Conservation (phyloP, 2,113 vertebrate species). For the Lampris megalopsis region DNA sequence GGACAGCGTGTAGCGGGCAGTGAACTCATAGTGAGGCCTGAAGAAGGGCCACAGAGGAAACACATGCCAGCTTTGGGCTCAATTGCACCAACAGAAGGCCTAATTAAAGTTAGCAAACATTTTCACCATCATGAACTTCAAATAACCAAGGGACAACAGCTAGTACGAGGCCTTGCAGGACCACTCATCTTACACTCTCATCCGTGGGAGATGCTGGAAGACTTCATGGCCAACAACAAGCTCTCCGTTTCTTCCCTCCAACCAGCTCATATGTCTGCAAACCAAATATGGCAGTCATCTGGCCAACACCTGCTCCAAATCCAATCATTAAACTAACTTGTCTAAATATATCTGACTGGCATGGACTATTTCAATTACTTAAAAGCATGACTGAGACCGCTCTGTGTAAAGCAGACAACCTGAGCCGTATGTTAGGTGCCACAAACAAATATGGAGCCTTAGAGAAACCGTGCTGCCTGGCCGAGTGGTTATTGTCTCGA, state of each 20-base stretch:
- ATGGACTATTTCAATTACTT: slow-evolving; percentile 62
- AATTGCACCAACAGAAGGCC: slow-evolving; percentile 55
- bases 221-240: slow-evolving; percentile 73
- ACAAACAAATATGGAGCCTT: background rate
- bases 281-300: slow-evolving; percentile 77
- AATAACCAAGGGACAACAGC: slow-evolving; percentile 51
- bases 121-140: slow-evolving; percentile 58
- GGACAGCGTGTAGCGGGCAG: slow-evolving; percentile 36
- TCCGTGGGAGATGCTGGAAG: slow-evolving; percentile 70
- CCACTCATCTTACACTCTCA: slow-evolving; percentile 52
- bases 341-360: slow-evolving; percentile 72
- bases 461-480: background rate
- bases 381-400: slow-evolving; percentile 44
- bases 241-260: slow-evolving; percentile 65
- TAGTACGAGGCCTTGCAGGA: slow-evolving; percentile 45
- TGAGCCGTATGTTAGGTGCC: slow-evolving; percentile 11
- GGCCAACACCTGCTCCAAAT: slow-evolving; percentile 77
- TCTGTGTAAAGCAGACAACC: slow-evolving; percentile 26
- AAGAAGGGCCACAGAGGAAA: slow-evolving; percentile 69
- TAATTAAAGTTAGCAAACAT: slow-evolving; percentile 64
- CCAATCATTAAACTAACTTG: slow-evolving; percentile 74
- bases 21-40: slow-evolving; percentile 66
- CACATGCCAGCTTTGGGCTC: slow-evolving; percentile 58
- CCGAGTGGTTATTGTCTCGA: slow-evolving; percentile 6
- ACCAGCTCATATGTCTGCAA: slow-evolving; percentile 71